phyloP scores from a whole-genome alignment of 2,797 vertebrate species.

The Spinus pinus region DNA sequence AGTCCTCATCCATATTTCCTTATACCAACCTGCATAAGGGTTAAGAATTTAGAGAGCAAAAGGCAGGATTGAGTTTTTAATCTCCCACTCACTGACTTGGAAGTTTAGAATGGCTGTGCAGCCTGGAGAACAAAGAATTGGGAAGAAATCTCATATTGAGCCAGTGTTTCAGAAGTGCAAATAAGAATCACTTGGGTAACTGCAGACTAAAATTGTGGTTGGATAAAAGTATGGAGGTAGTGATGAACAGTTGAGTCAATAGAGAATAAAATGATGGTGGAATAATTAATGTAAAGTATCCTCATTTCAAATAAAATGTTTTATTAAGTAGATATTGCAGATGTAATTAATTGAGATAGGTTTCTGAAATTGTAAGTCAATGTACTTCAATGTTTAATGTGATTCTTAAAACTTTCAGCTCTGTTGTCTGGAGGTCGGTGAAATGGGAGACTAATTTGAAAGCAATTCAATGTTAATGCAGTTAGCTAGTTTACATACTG shows the following conservation, averaged over 20 bases:
- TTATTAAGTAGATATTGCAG: neutral
- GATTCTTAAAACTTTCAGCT: neutral
- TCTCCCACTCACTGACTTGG: neutral
- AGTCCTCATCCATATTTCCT: neutral
- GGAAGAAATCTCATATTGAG: neutral
- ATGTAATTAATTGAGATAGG: neutral
- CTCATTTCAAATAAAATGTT: neutral
- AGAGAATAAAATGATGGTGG: neutral
- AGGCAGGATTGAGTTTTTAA: neutral
- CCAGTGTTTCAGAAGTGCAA: neutral
- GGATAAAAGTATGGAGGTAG: neutral
- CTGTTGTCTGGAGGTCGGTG: neutral
- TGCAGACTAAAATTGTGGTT: neutral
- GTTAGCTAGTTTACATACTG: neutral
- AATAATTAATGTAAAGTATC: neutral
- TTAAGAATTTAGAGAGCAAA: neutral
- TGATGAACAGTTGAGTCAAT: neutral
- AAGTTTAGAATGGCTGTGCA: neutral
- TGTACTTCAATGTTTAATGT: neutral
- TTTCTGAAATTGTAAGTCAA: neutral
- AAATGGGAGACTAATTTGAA: neutral
- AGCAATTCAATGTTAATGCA: neutral
- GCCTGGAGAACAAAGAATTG: neutral
- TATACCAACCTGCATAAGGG: neutral
- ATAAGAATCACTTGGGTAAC: neutral